Evolutionary conservation across 2,113 vertebrate genomes (phyloP).

Genomic region (Periophthalmus modestus): DNA sequence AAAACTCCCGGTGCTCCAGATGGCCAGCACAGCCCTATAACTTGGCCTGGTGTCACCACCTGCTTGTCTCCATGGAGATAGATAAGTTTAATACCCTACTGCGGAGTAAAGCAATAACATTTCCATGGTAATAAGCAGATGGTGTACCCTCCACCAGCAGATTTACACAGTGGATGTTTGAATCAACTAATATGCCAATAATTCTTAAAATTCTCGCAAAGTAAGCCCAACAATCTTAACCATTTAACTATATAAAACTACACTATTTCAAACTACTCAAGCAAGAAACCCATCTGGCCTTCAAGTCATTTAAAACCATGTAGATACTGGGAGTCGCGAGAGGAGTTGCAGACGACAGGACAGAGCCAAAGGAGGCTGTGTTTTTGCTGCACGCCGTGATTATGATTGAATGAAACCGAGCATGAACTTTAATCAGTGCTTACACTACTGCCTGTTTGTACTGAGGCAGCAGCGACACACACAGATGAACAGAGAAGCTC

Average conservation of each 20-base stretch:
- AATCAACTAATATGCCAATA: no score
- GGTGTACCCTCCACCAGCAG: no score
- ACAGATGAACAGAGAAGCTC: constrained; percentile 48
- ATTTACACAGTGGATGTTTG: no score
- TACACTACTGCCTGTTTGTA: constrained; percentile 71
- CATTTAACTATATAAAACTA: background rate
- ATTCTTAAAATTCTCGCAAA: background rate
- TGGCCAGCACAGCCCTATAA: no score
- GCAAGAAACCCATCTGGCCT: background rate
- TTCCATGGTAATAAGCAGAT: no score
- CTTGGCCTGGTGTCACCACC: no score
- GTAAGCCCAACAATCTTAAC: background rate
- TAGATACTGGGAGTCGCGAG: constrained; percentile 45
- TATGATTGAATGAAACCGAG: constrained; percentile 70
- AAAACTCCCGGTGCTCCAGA: no score
- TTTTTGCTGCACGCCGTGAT: constrained; percentile 75
- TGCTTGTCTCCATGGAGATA: no score
- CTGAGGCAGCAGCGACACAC: constrained; percentile 65
- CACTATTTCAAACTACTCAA: background rate
- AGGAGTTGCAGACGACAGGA: constrained; percentile 65
- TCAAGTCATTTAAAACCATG: background rate
- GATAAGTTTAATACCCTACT: no score
- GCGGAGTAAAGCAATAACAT: no score
- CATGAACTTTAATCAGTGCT: constrained; percentile 81
- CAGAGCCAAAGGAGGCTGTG: constrained; percentile 58